Evolutionary conservation across 2,888 invertebrate species (phyloP).

Genomic region (Schizaphis graminum): DNA sequence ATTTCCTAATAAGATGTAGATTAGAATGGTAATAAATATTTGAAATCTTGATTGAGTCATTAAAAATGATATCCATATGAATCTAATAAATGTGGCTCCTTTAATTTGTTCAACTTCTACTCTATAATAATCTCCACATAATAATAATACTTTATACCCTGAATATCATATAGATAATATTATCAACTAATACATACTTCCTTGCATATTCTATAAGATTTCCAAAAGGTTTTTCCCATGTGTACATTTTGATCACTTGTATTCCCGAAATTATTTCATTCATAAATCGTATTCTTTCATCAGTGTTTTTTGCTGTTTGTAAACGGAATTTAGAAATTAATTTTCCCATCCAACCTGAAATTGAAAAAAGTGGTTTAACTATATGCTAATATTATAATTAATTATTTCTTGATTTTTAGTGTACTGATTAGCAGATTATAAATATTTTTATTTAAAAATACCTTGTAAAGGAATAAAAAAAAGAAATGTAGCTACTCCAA

Average conservation of each 20-base stretch:
- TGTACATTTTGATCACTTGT: slow-evolving; percentile 92
- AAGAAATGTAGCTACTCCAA: slow-evolving; percentile 69
- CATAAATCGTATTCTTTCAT: slow-evolving; percentile 91
- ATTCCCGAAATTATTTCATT: slow-evolving; percentile 90
- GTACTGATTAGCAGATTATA: too few relatives aligned
- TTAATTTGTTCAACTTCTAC: too few relatives aligned
- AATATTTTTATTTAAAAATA: neutral
- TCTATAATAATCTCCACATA: too few relatives aligned
- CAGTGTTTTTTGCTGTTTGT: slow-evolving; percentile 88
- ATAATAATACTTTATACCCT: neutral
- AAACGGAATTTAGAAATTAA: slow-evolving; percentile 81
- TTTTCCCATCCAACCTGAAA: slow-evolving; percentile 81
- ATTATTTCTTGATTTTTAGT: too few relatives aligned
- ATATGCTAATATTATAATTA: too few relatives aligned
- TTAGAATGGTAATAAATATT: too few relatives aligned
- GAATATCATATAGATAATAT: too few relatives aligned
- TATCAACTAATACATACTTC: slow-evolving; percentile 74
- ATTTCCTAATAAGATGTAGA: too few relatives aligned
- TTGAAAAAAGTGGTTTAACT: neutral
- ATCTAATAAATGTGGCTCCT: too few relatives aligned
- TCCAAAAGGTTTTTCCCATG: slow-evolving; percentile 89
- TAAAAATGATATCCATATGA: too few relatives aligned
- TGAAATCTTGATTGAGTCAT: too few relatives aligned
- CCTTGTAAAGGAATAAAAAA: slow-evolving; percentile 72
- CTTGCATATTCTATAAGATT: slow-evolving; percentile 80